These are phyloP conservation scores for Brenthis ino DNA, from an alignment of 2,888 invertebrate genomes.

Conservation along the genomic window DNA sequence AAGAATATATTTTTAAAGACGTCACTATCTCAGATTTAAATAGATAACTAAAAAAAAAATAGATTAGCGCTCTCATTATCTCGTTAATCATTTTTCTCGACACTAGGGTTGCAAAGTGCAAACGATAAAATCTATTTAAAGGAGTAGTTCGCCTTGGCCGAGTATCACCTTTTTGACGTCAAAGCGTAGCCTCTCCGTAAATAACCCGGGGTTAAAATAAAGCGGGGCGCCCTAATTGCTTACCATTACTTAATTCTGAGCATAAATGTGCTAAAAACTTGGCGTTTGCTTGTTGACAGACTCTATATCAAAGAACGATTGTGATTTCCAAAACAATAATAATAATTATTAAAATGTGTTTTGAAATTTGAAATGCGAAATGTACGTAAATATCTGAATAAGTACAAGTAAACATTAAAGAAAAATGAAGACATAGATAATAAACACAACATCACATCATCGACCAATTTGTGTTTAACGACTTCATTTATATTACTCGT, in stretches of 20 bases:
- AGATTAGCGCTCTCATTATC: constrained; percentile 18
- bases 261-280: constrained; percentile 28
- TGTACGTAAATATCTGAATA: no score
- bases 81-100: constrained; percentile 26
- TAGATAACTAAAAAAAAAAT: constrained; percentile 3
- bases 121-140: constrained; percentile 40
- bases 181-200: constrained; percentile 41
- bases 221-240: constrained; percentile 44
- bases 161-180: constrained; percentile 45
- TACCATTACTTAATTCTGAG: constrained; percentile 31
- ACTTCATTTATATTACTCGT: constrained; percentile 37
- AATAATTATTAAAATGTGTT: no score
- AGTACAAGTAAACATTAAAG: background rate
- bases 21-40: constrained; percentile 17
- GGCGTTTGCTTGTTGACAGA: background rate
- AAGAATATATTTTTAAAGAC: constrained; percentile 4
- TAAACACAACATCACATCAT: constrained; percentile 10
- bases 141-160: constrained; percentile 29
- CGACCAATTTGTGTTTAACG: constrained; percentile 25
- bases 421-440: background rate
- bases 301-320: background rate
- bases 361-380: no score
- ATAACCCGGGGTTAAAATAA: constrained; percentile 44
- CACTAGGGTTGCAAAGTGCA: constrained; percentile 28
- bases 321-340: no score